A percentile compares a stretch with the other conserved stretches of the same genome.
Evolutionary conservation across 2,888 invertebrate species (phyloP).

Genomic region (Epinotia brunnichana): DNA sequence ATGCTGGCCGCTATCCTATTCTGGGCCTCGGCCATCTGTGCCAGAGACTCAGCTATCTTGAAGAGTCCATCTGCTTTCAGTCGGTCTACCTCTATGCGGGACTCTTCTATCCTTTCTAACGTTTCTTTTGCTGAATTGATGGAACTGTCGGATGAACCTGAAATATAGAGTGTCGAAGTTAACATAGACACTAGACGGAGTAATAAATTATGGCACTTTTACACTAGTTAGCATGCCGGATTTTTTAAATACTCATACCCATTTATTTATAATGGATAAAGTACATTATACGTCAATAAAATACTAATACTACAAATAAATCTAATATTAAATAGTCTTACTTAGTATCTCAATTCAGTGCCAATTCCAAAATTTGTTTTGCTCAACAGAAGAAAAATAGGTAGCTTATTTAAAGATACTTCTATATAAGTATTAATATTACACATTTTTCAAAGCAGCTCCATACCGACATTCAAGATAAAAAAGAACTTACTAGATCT

Average conservation of each 20-base stretch:
- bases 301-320: no score
- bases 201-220: background rate
- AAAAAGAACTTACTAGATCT: constrained; percentile 20
- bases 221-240: no score
- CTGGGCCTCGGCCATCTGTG: constrained; percentile 40
- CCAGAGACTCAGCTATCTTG: constrained; percentile 36
- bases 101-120: constrained; percentile 38
- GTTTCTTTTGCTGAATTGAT: constrained; percentile 42
- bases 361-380: no score
- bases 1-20: constrained; percentile 38
- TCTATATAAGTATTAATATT: no score
- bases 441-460: no score
- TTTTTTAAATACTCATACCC: no score
- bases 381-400: background rate
- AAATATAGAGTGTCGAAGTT: background rate
- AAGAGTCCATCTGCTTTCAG: constrained; percentile 36
- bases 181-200: no score
- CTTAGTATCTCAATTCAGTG: no score
- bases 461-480: background rate
- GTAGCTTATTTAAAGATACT: background rate
- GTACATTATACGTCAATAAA: no score
- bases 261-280: no score
- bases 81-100: constrained; percentile 36
- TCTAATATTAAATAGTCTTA: no score
- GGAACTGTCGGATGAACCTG: constrained; percentile 37